A percentile compares a stretch with the other conserved stretches of the same genome.
phyloP scores from a whole-genome alignment of 30 jellyfish, hydroid and myxozoan genomes.

The Chironex yamaguchii region DNA sequence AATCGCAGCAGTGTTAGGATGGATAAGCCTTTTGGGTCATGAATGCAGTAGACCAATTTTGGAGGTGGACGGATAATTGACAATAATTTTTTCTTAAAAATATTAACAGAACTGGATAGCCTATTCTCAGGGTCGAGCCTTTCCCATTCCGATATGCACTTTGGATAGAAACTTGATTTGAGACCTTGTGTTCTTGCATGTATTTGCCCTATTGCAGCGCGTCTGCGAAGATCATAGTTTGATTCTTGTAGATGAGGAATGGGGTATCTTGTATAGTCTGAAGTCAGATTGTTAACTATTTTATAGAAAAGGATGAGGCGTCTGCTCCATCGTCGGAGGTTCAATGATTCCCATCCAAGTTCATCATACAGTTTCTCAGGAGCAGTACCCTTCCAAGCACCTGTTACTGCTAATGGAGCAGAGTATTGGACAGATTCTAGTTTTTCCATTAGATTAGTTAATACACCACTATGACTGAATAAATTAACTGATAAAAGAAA shows the following conservation, averaged over 20 bases:
- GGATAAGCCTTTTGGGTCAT: conserved; percentile 18
- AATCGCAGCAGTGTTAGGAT: conserved; percentile 32
- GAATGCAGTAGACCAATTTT: conserved; percentile 32
- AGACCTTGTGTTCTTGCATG: conserved; percentile 12
- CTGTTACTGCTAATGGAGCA: conserved; percentile 31
- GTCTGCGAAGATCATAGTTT: conserved; percentile 24
- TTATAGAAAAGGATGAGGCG: conserved; percentile 15
- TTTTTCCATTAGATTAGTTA: conserved; percentile 40
- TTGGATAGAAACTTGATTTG: conserved; percentile 53
- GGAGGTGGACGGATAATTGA: conserved; percentile 39
- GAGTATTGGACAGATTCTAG: conserved; percentile 33
- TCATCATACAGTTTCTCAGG: conserved; percentile 40
- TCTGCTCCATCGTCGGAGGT: conserved; percentile 61
- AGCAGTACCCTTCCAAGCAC: conserved; percentile 55
- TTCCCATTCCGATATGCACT: conserved; percentile 55
- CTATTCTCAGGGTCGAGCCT: conserved; percentile 35
- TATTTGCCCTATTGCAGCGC: conserved; percentile 56
- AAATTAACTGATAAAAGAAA: background rate
- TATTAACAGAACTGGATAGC: conserved; percentile 48
- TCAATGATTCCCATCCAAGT: conserved; percentile 63
- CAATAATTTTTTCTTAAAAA: conserved; percentile 30
- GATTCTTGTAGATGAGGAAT: conserved; percentile 21
- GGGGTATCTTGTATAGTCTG: conserved; percentile 35
- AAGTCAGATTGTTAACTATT: background rate
- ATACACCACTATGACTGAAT: background rate